These are phyloP conservation scores for Prunella fulvescens DNA, from an alignment of 2,113 vertebrate genomes.

Conservation along the genomic window DNA sequence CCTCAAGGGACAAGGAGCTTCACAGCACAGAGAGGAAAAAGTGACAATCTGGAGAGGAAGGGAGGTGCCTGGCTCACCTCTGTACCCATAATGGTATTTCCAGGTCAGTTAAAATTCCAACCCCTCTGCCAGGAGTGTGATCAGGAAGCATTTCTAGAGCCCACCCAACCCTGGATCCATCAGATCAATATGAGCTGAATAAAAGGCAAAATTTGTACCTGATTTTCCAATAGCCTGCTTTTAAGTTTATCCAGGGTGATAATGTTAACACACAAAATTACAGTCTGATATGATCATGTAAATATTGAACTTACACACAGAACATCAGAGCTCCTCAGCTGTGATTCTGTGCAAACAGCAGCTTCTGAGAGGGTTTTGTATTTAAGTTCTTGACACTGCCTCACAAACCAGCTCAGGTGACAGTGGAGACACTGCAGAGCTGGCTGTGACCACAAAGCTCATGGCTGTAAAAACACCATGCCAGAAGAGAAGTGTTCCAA, in stretches of 20 bases:
- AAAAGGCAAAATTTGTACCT: neutral
- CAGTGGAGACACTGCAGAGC: neutral
- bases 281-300: neutral
- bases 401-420: neutral
- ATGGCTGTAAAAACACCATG: neutral
- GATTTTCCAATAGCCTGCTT: neutral
- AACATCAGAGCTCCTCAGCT: neutral
- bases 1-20: neutral
- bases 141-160: neutral
- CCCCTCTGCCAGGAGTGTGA: neutral
- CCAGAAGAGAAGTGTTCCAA: neutral
- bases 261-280: neutral
- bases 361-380: neutral
- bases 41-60: neutral
- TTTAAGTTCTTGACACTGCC: neutral
- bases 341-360: neutral
- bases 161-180: neutral
- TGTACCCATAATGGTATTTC: rapidly evolving
- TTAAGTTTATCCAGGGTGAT: neutral
- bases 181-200: neutral
- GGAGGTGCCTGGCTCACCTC: neutral
- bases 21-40: neutral
- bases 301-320: neutral
- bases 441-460: neutral
- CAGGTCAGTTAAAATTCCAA: neutral